These are phyloP conservation scores for Trichonephila inaurata DNA, from an alignment of 1,140 invertebrate species.

Conservation along the genomic window DNA sequence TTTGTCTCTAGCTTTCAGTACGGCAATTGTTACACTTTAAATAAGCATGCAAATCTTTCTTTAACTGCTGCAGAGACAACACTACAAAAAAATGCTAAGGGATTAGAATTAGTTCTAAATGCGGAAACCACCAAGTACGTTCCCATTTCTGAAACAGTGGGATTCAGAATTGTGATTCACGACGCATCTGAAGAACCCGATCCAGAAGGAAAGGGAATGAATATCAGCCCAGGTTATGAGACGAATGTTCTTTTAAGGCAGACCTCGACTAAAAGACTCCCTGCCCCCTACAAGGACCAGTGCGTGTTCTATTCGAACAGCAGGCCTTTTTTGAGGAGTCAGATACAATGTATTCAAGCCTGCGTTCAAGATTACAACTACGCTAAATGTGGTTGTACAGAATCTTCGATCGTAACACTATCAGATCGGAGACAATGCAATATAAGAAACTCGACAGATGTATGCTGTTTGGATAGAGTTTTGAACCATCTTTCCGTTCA, in stretches of 20 bases:
- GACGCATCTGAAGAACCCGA: constrained; percentile 79
- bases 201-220: constrained; percentile 81
- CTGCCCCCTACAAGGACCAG: constrained; percentile 42
- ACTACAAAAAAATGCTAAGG: constrained; percentile 43
- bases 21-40: constrained; percentile 58
- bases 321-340: neutral
- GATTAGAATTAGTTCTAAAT: constrained; percentile 80
- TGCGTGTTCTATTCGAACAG: neutral
- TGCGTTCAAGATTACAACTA: neutral
- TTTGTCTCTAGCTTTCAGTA: neutral
- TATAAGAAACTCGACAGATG: neutral
- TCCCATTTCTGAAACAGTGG: constrained; percentile 78
- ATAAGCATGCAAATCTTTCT: neutral
- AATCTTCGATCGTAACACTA: neutral
- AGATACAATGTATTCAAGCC: neutral
- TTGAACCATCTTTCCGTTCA: neutral
- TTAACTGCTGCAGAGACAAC: no score
- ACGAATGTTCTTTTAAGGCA: constrained; percentile 79
- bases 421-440: neutral
- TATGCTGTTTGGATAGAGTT: constrained; percentile 41
- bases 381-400: neutral
- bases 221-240: constrained; percentile 79
- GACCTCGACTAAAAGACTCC: neutral
- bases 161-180: constrained; percentile 80
- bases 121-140: constrained; percentile 80